Evolutionary conservation across 2,797 vertebrate genomes (phyloP), one percentile per base, ranked within the genome.

Genomic region (Brachyrhaphis roseni): DNA sequence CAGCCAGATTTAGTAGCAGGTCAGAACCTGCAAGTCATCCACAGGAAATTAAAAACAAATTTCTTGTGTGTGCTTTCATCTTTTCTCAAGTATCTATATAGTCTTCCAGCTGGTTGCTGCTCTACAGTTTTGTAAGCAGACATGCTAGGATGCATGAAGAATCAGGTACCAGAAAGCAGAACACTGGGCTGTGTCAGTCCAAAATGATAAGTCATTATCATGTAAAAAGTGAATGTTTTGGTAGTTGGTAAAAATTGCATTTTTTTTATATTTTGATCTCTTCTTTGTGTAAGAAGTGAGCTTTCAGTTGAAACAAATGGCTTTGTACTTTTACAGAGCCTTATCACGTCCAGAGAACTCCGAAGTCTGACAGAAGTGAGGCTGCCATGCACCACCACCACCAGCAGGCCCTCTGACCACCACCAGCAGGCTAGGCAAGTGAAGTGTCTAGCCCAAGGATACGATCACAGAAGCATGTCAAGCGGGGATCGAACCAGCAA

Each of bases 11-110:
- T 80, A 89, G 89, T 76, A 74, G 53, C 74, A 78, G 41, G 77
- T 81, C 78, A 73, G 83, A 89, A 73, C 66, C 59, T 85, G 78
- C 68, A 15, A 75, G 36, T 64, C 4, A 70, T 76, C 59, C 16
- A 20, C 46, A 81, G 81, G 71, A 87, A 78, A 84, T 78, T 76
- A n/a, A 71, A 82, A 81, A 78, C 74, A 79, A 79, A 59, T 72
- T 82, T 34, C 34, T 71, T 0, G 6, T 78, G 80, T 45, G 59
- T 20, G 16, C 18, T 31, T 53, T 16, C 13, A 36, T 77, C 74
- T 59, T 73, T 53, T 36, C 23, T 53, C 18, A n/a, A 39, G 6
- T 31, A 26, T 70, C 59, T 46, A n/a, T n/a, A n/a, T n/a, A n/a
- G 64, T 77, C 72, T 62, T 5, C 4, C 74, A 71, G 20, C 59